These are phyloP conservation scores for Cyprinodon variegatus DNA, from an alignment of 2,113 vertebrate species.

Conservation along the genomic window DNA sequence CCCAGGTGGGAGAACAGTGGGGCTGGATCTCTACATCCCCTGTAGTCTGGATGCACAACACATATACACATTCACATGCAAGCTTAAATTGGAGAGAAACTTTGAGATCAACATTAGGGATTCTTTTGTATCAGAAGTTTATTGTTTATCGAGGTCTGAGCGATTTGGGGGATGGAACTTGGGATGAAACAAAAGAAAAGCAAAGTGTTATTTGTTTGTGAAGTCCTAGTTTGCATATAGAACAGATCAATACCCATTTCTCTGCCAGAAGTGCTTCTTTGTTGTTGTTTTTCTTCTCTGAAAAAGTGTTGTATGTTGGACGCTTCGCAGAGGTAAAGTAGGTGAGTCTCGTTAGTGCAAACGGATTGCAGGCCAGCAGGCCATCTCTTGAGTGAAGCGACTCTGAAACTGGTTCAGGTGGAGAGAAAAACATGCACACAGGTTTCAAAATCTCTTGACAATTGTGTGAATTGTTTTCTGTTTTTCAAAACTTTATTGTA, in stretches of 20 bases:
- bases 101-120: slow-evolving; percentile 66
- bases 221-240: slow-evolving; percentile 57
- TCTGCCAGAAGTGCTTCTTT: slow-evolving; percentile 54
- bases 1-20: slow-evolving; percentile 67
- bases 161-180: slow-evolving; percentile 65
- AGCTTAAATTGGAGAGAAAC: slow-evolving; percentile 56
- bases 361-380: slow-evolving; percentile 28
- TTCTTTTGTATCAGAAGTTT: slow-evolving; percentile 58
- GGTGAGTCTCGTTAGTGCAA: slow-evolving; percentile 37
- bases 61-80: slow-evolving; percentile 35
- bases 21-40: slow-evolving; percentile 55
- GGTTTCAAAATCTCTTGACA: not conserved
- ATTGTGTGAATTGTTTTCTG: not conserved
- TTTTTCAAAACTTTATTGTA: not conserved
- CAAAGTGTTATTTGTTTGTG: slow-evolving; percentile 57
- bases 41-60: slow-evolving; percentile 36
- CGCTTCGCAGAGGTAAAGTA: slow-evolving; percentile 20
- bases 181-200: slow-evolving; percentile 68
- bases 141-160: slow-evolving; percentile 70
- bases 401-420: slow-evolving; percentile 31
- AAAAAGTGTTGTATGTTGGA: slow-evolving; percentile 9
- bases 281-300: slow-evolving; percentile 32
- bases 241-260: slow-evolving; percentile 60
- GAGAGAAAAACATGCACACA: slow-evolving; percentile 2
- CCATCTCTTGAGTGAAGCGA: slow-evolving; percentile 12